Conservation (phyloP, 2,888 invertebrate species). For the Luffia ferchaultella region DNA sequence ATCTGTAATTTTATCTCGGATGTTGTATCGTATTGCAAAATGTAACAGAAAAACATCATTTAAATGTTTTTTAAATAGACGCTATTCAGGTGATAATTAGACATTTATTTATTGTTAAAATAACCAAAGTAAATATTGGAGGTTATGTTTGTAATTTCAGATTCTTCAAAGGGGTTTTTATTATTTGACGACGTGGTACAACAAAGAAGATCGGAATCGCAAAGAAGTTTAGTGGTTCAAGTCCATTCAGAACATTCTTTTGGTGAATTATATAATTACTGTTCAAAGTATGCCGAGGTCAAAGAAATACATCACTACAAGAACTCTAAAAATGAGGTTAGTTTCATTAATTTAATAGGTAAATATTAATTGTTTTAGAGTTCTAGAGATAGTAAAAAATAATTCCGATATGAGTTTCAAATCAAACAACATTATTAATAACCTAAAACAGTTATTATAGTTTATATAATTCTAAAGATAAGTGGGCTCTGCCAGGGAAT, state of each 20-base stretch:
- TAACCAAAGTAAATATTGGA: slow-evolving; percentile 24
- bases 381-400: not conserved
- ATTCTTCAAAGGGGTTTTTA: slow-evolving; percentile 33
- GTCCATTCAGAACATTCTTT: slow-evolving; percentile 76
- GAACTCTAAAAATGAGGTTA: slow-evolving; percentile 51
- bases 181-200: slow-evolving; percentile 68
- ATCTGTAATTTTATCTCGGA: too few relatives aligned
- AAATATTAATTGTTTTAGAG: not conserved
- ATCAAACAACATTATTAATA: too few relatives aligned
- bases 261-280: slow-evolving; percentile 73
- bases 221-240: slow-evolving; percentile 76
- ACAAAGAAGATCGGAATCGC: slow-evolving; percentile 70
- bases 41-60: not conserved
- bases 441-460: too few relatives aligned
- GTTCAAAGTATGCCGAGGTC: slow-evolving; percentile 71
- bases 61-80: slow-evolving; percentile 5
- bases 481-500: too few relatives aligned
- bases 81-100: slow-evolving; percentile 13
- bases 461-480: too few relatives aligned
- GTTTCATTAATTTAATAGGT: slow-evolving; percentile 2
- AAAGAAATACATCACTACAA: slow-evolving; percentile 73
- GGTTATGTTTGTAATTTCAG: slow-evolving; percentile 43
- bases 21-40: not conserved
- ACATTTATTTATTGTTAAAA: not conserved
- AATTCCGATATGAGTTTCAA: not conserved